Percentiles rank a stretch among this genome's conserved stretches.
Conservation (phyloP, 2,888 invertebrate species). For the Argyra leucocephala region DNA sequence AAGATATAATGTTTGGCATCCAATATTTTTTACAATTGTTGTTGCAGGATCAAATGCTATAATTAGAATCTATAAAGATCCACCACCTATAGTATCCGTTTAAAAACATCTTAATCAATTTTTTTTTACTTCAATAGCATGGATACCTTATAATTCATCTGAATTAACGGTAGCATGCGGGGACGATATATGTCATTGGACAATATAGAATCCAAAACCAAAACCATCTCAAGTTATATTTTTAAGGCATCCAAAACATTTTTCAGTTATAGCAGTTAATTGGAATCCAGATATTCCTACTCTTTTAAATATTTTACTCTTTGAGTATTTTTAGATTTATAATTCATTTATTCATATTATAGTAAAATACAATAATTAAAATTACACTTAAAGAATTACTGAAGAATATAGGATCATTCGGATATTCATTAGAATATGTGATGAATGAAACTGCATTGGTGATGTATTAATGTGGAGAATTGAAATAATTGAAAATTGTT, state of each 20-base stretch:
- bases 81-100: constrained; percentile 54
- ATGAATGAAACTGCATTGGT: no score
- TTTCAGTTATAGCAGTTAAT: constrained; percentile 70
- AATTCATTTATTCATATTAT: no score
- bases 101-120: constrained; percentile 52
- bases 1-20: constrained; percentile 80
- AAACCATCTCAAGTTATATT: constrained; percentile 69
- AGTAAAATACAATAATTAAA: no score
- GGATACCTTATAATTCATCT: constrained; percentile 73
- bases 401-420: no score
- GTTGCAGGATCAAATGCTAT: constrained; percentile 81
- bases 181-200: constrained; percentile 78
- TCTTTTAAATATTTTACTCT: constrained; percentile 66
- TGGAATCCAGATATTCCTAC: constrained; percentile 81
- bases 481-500: constrained; percentile 58
- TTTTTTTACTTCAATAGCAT: constrained; percentile 70
- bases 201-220: constrained; percentile 72
- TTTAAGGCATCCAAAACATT: constrained; percentile 61
- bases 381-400: no score
- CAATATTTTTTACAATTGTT: constrained; percentile 71
- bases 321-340: constrained; percentile 73
- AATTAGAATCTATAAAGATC: constrained; percentile 64
- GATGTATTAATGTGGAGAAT: constrained; percentile 81
- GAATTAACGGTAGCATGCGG: constrained; percentile 85
- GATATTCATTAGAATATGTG: no score